Evolutionary conservation across 2,797 vertebrate genomes (phyloP), one percentile per base, ranked within the genome.

Genomic region (Cuculus canorus): DNA sequence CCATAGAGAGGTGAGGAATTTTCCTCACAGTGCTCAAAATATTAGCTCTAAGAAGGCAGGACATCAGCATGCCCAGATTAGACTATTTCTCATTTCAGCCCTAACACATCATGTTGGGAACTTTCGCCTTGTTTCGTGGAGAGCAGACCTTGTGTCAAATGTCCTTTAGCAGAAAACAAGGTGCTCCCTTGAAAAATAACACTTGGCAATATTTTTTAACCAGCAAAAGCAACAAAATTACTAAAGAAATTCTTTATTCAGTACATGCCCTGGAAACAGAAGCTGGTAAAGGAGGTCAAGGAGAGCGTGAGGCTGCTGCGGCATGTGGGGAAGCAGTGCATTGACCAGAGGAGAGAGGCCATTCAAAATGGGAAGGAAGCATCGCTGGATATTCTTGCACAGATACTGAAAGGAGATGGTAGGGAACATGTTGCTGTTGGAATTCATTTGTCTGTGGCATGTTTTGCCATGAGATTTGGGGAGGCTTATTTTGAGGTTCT

Each of bases 311-410:
- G 60, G 37, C 96, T 99, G 12, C 97, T 99, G 71, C 98, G 99
- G 35, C 95, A 25, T 27, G 98, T 98, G 6, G 99, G 98, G 66
- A 98, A 98, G 82, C 91, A 98, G 72, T 99, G 99, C 97, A 98
- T 99, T 69, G 85, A 98, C 13, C 81, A 96, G 8, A 98, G 99
- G 80, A 98, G 96, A 57, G 96, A 94, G n/a, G 98, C 98, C 60
- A 96, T 99, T 15, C 88, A 92, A 92, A 97, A 97, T 0, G 98
- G 98, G 2, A 98, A 98, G 16, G 98, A 98, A 2, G 96, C 97
- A 8, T 98, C 98, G 0, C 84, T 97, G 5, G 99, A 99, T 96
- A 99, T 99, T 86, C 98, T 99, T 45, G 99, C 98, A 0, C 98
- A 99, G 93, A 99, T 99, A 70, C 98, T 99, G 95, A 99, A 98